phyloP scores from a whole-genome alignment of 2,797 vertebrate species.

The Etheostoma perlongum region DNA sequence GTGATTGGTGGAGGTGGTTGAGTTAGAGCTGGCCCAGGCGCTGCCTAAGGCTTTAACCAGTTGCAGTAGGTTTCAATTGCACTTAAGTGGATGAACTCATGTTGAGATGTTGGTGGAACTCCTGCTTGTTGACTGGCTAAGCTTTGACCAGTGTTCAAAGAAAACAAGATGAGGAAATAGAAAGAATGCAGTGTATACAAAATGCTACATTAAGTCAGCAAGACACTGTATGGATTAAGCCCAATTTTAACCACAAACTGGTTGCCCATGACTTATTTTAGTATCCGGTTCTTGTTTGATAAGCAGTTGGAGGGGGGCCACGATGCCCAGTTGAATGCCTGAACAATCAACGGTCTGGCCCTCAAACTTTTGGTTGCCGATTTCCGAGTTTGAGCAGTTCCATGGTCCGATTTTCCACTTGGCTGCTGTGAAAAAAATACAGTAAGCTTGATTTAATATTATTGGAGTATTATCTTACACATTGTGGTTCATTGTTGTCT shows the following conservation, averaged over 20 bases:
- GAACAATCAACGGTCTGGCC: not conserved
- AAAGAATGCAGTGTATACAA: not conserved
- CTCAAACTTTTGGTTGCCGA: not conserved
- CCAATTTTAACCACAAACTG: not conserved
- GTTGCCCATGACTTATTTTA: not conserved
- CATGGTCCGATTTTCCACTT: not conserved
- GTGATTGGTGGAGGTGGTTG: constrained; percentile 44
- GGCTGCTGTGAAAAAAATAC: constrained; percentile 1
- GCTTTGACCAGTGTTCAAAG: constrained; percentile 14
- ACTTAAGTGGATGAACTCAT: constrained; percentile 48
- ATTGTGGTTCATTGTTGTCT: not conserved
- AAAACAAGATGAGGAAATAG: not conserved
- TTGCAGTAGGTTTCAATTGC: constrained; percentile 18
- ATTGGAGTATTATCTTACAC: not conserved
- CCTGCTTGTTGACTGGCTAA: constrained; percentile 16
- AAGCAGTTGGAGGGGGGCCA: not conserved
- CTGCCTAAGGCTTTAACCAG: constrained; percentile 36
- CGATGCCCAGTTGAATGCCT: not conserved
- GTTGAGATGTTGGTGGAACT: constrained; percentile 9
- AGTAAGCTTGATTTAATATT: not conserved
- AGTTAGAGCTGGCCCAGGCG: constrained; percentile 21
- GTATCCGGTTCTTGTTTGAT: not conserved
- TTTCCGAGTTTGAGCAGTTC: not conserved
- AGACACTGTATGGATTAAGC: not conserved
- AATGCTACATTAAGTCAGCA: not conserved